Evolutionary conservation across 2,797 vertebrate species (phyloP), one percentile per base, ranked within the genome.

Genomic region (Poecile montanus): DNA sequence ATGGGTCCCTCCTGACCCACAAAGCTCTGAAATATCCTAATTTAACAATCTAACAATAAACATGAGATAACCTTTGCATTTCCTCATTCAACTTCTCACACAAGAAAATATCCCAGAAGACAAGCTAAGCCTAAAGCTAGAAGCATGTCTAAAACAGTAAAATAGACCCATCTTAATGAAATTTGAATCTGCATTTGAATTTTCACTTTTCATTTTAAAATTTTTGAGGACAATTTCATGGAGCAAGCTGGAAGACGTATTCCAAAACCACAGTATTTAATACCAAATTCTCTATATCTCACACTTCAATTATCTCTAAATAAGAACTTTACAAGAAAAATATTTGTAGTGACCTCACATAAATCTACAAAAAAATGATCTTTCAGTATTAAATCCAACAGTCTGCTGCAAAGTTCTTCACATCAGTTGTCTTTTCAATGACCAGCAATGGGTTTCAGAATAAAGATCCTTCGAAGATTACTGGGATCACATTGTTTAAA

Each of bases 1-100:
- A 36, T 10, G 7, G 6, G 5, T 73, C 29, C 2, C 3, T 4
- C 10, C 13, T 5, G 4, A 25, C 6, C 6, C 36, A n/a, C 17
- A 90, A 81, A 81, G 47, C 16, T 66, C 40, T n/a, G 30, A 70
- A 89, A 79, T 30, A 67, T 21, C 25, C 10, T 20, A 21, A 76
- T 48, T 51, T 89, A 34, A 44, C 32, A 60, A 67, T 15, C n/a
- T 65, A 11, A 34, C 17, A 72, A 29, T 48, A 84, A 92, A 79
- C 16, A 25, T 13, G 6, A 77, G 12, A 61, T 4, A 71, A 57
- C 3, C 7, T 72, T 65, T 58, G 11, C 1, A 2, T 81, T 75
- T 56, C 5, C 15, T 80, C 18, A 10, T 38, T 68, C 38, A 38
- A 26, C 18, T 81, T 83, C 48, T 58, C 72, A 36, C 20, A 19